Conservation (phyloP, 2,113 vertebrate genomes). For the Pseudorhombus dupliciocellatus region DNA sequence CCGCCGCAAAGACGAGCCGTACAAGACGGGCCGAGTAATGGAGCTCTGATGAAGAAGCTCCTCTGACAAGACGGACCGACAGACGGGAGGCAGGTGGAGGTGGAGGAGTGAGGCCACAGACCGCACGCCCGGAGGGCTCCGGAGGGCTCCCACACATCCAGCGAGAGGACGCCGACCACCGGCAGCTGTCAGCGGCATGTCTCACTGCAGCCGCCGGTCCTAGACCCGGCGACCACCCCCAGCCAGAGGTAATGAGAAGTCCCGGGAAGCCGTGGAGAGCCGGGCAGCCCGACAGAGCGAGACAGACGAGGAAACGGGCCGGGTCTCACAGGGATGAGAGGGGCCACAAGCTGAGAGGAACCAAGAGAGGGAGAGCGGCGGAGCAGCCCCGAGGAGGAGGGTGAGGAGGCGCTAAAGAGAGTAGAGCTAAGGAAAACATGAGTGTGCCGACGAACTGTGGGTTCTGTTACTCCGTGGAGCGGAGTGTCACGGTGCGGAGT, state of each 20-base stretch:
- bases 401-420: slow-evolving; percentile 50
- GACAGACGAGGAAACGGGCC: slow-evolving; percentile 52
- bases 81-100: slow-evolving; percentile 7
- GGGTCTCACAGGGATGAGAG: slow-evolving; percentile 52
- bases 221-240: slow-evolving; percentile 38
- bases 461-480: slow-evolving; percentile 71
- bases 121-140: too few species aligned
- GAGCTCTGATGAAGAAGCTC: slow-evolving; percentile 41
- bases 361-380: slow-evolving; percentile 49
- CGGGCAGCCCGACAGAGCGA: slow-evolving; percentile 55
- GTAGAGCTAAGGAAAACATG: neutral
- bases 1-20: slow-evolving; percentile 43
- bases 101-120: too few species aligned
- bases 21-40: slow-evolving; percentile 41
- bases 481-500: slow-evolving; percentile 67
- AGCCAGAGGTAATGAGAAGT: slow-evolving; percentile 63
- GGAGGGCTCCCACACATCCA: too few species aligned
- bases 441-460: slow-evolving; percentile 77
- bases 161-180: neutral
- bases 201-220: slow-evolving; percentile 28
- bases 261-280: slow-evolving; percentile 53
- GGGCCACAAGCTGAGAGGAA: slow-evolving; percentile 63
- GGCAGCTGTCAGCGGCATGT: slow-evolving; percentile 19
- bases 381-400: slow-evolving; percentile 60
- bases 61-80: slow-evolving; percentile 1